Evolutionary conservation across 2,113 vertebrate species (phyloP), one percentile per base, ranked within the genome.

Genomic region (Dicentrarchus labrax): DNA sequence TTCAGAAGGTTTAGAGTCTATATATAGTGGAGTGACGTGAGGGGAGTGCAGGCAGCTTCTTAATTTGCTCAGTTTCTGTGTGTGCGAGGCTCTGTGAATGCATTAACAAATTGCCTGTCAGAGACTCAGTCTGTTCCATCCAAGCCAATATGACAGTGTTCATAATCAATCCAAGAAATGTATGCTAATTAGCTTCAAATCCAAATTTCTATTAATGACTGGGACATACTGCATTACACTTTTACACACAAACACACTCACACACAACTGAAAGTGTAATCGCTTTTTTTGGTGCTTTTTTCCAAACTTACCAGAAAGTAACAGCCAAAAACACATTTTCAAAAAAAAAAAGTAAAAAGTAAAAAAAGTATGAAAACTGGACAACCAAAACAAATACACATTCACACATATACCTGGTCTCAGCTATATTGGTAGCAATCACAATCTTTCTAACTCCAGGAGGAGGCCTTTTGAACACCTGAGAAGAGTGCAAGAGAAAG

Each of bases 371-470:
- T 36, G 74, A 69, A 73, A 6, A 11, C 41, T 17, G 21, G 30
- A 41, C 10, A 30, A 70, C 19, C 17, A 19, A 62, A 43, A 75
- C 8, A 76, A 48, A 48, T 24, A 47, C 4, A 69, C 15, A 56
- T 41, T 30, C 47, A 72, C 12, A 62, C 24, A 84, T 76, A 91
- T 93, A 99, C 98, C 98, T 99, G 66, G 98, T 99, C 89, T 99
- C 98, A 50, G 98, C 98, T 80, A 99, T 99, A 92, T 99, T 99
- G 80, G 98, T 99, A 76, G 98, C 98, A 88, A 99, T 99, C 82
- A 99, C 96, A 57, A 99, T 99, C 94, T 99, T 99, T 91, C 97
- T 95, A 72, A 99, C 97, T 90, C 98, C 98, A 68, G 97, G 95
- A 4, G 98, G 97, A 30, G 98, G 98, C 88, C 90, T 98, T 94